Percentiles rank a stretch among this genome's conserved stretches.
These are phyloP conservation scores for Plodia interpunctella DNA, from an alignment of 1,140 invertebrate species.

Conservation along the genomic window DNA sequence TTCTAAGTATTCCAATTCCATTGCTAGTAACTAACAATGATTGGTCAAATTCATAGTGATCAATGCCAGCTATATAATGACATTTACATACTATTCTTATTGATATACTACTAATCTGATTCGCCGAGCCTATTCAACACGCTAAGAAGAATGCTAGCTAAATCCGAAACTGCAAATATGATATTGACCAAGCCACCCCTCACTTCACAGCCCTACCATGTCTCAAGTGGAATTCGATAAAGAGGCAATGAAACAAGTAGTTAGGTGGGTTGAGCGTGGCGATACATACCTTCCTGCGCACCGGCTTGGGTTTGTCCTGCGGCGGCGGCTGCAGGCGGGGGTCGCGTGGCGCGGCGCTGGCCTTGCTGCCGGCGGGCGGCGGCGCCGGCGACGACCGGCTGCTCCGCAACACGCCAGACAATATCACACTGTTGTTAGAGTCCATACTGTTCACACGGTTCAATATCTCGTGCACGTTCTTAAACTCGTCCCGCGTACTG, in stretches of 20 bases:
- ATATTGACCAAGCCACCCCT: too few species aligned
- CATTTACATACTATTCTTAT: too few species aligned
- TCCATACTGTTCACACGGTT: conserved; percentile 74
- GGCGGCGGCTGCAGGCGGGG: conserved; percentile 70
- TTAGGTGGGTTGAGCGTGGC: not conserved
- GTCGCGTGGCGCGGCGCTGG: conserved; percentile 46
- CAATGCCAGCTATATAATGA: too few species aligned
- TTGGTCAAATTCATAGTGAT: too few species aligned
- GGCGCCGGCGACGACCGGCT: conserved; percentile 37
- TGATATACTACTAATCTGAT: too few species aligned
- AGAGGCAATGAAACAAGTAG: not conserved
- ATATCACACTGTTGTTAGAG: conserved; percentile 69
- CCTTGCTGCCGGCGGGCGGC: conserved; percentile 31
- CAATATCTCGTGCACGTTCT: conserved; percentile 71
- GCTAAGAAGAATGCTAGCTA: too few species aligned
- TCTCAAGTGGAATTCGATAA: too few species aligned
- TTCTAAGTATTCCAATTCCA: too few species aligned
- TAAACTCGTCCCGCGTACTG: conserved; percentile 63
- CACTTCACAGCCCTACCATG: too few species aligned
- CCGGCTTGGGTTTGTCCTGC: conserved; percentile 67
- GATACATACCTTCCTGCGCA: conserved; percentile 66
- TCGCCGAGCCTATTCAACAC: too few species aligned
- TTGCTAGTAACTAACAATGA: too few species aligned
- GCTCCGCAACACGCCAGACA: conserved; percentile 64
- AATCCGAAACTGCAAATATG: too few species aligned